These are phyloP conservation scores for Argyra leucocephala DNA, from an alignment of 2,888 invertebrate species.

Conservation along the genomic window DNA sequence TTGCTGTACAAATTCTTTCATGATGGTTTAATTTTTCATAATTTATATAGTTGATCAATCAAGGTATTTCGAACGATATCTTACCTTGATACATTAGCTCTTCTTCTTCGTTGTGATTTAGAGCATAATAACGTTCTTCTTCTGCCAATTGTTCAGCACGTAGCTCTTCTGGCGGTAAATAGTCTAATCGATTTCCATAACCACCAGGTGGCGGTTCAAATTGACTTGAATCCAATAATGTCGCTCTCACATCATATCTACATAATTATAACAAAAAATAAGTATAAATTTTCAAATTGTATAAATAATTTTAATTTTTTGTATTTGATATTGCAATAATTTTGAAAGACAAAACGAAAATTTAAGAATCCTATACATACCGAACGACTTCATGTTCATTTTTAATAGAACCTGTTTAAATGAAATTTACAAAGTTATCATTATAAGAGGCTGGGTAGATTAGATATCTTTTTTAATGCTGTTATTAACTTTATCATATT, in stretches of 20 bases:
- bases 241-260: conserved; percentile 92
- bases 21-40: neutral
- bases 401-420: conserved; percentile 19
- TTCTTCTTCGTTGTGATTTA: conserved; percentile 79
- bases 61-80: conserved; percentile 16
- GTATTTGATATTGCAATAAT: neutral
- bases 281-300: conserved; percentile 19
- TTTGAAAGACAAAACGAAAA: neutral
- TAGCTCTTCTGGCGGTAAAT: conserved; percentile 61
- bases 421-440: conserved; percentile 36
- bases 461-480: conserved; percentile 18
- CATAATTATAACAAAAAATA: conserved; percentile 24
- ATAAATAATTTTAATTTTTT: neutral
- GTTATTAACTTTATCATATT: conserved; percentile 15
- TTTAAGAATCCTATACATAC: conserved; percentile 11
- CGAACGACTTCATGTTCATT: neutral
- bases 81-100: conserved; percentile 84
- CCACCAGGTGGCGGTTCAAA: conserved; percentile 75
- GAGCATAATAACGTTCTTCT: conserved; percentile 77
- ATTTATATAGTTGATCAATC: neutral
- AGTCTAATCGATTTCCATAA: conserved; percentile 49
- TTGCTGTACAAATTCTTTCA: neutral
- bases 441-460: conserved; percentile 27
- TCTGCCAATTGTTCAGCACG: conserved; percentile 87
- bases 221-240: conserved; percentile 71